Percentiles rank a stretch among this genome's conserved stretches.
phyloP scores from a whole-genome alignment of 2,797 vertebrate species.

The Fratercula arctica region DNA sequence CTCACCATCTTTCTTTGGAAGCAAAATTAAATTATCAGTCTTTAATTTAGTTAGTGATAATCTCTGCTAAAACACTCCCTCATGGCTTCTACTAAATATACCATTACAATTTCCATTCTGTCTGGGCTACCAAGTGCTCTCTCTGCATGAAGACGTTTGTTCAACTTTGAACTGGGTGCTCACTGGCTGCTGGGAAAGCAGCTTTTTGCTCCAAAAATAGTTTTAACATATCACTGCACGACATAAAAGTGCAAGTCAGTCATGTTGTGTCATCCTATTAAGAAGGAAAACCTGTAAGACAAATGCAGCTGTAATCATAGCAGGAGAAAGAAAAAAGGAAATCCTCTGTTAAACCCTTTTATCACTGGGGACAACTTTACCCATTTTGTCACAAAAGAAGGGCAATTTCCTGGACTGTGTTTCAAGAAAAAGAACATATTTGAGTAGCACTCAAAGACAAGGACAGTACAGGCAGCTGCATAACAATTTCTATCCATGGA shows the following conservation, averaged over 20 bases:
- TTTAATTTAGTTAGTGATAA: conserved; percentile 74
- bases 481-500: conserved; percentile 3
- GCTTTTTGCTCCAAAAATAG: neutral
- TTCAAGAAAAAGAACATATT: neutral
- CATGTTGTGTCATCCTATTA: neutral
- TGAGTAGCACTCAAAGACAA: neutral
- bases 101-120: conserved; percentile 37
- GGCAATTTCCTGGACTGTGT: neutral
- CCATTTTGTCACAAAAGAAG: neutral
- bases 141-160: conserved; percentile 8
- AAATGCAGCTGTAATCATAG: neutral
- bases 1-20: conserved; percentile 63
- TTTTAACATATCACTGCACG: neutral
- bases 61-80: conserved; percentile 64
- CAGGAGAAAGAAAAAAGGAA: neutral
- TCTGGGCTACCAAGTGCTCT: conserved; percentile 40
- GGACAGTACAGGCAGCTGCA: neutral
- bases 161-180: conserved; percentile 60
- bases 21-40: conserved; percentile 72
- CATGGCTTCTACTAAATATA: conserved; percentile 58
- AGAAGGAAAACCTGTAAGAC: neutral
- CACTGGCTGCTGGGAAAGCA: conserved; percentile 54
- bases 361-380: neutral
- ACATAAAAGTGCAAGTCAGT: neutral
- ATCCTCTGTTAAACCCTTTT: neutral